phyloP scores from a whole-genome alignment of 2,113 vertebrate genomes.

The Murina feae region DNA sequence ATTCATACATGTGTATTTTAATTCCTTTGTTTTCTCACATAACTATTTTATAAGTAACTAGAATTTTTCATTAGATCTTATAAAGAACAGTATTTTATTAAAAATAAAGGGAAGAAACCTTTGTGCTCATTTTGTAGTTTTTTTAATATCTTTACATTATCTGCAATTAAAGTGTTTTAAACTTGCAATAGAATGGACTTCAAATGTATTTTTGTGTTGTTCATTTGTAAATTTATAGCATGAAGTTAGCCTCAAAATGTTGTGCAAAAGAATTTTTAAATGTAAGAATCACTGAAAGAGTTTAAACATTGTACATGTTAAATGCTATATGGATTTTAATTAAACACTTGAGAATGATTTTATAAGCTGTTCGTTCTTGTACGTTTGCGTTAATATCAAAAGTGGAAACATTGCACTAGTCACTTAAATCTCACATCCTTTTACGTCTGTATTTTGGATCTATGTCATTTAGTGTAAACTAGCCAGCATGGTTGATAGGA shows the following conservation, averaged over 20 bases:
- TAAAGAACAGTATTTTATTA: conserved; percentile 89
- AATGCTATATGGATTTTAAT: conserved; percentile 80
- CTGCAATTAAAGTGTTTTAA: conserved; percentile 83
- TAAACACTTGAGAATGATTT: conserved; percentile 80
- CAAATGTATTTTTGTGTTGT: conserved; percentile 84
- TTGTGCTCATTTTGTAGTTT: conserved; percentile 85
- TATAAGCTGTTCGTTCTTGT: conserved; percentile 69
- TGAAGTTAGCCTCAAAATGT: conserved; percentile 76
- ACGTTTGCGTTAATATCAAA: conserved; percentile 73
- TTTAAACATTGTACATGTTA: conserved; percentile 72
- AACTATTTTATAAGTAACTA: conserved; percentile 85
- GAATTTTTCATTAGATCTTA: conserved; percentile 87
- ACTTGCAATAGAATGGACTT: conserved; percentile 81
- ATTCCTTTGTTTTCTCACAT: conserved; percentile 77
- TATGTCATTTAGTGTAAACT: not conserved
- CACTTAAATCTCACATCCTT: conserved; percentile 19
- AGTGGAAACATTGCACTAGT: conserved; percentile 53
- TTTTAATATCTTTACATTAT: conserved; percentile 82
- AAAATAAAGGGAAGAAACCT: conserved; percentile 85
- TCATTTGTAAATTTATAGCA: conserved; percentile 83
- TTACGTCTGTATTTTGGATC: not conserved
- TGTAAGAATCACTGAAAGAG: conserved; percentile 77
- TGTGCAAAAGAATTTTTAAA: conserved; percentile 81
- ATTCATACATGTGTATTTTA: conserved; percentile 70
- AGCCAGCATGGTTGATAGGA: not conserved